Conservation (phyloP, 2,888 invertebrate species). For the Cataglyphis altisquamis region DNA sequence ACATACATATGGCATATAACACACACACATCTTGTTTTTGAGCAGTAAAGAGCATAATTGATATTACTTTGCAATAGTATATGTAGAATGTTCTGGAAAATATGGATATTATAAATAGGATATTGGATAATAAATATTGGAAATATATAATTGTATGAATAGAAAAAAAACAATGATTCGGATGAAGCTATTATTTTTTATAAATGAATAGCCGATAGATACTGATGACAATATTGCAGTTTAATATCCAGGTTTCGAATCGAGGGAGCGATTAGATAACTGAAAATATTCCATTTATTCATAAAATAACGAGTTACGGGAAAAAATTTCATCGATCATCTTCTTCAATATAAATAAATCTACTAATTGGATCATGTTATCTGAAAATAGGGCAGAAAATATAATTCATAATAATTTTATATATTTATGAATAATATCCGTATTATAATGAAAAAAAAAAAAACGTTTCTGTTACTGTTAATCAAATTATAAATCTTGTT, state of each 20-base stretch:
- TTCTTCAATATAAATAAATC: not conserved
- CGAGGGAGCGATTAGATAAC: not conserved
- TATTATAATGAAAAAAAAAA: not conserved
- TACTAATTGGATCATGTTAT: not conserved
- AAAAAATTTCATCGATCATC: not conserved
- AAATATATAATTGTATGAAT: not conserved
- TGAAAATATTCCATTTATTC: constrained; percentile 8
- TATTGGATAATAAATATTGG: not conserved
- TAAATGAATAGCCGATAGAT: constrained; percentile 13
- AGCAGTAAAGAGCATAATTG: constrained; percentile 4
- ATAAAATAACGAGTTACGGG: not conserved
- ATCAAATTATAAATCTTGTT: not conserved
- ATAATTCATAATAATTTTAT: constrained; percentile 5
- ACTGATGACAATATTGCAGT: constrained; percentile 18
- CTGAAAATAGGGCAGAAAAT: not conserved
- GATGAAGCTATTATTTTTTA: not conserved
- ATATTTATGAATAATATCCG: constrained; percentile 1
- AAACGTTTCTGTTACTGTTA: not conserved
- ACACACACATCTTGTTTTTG: constrained; percentile 18
- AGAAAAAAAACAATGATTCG: not conserved
- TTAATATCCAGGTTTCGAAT: constrained; percentile 8
- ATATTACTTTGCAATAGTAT: constrained; percentile 1
- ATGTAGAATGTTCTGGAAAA: not conserved
- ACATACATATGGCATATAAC: constrained; percentile 26
- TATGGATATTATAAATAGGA: not conserved